Evolutionary conservation across 2,888 invertebrate genomes (phyloP).

Genomic region (Argyra leucocephala): DNA sequence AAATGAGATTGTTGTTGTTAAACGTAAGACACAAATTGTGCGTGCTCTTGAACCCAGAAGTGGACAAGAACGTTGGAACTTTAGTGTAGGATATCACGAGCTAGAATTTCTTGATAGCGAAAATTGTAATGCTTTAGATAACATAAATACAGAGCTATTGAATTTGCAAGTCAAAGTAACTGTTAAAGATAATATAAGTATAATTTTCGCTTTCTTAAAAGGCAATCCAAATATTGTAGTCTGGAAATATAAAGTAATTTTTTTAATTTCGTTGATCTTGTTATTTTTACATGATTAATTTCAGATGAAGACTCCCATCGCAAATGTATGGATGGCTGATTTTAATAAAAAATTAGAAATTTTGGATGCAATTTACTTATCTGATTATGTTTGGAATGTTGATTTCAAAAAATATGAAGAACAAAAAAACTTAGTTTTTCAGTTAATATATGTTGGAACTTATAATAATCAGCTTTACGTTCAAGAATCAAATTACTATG

Average conservation of each 20-base stretch:
- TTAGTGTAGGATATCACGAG: slow-evolving; percentile 85
- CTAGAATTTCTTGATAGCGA: slow-evolving; percentile 50
- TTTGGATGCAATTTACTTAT: slow-evolving; percentile 64
- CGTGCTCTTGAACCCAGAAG: slow-evolving; percentile 79
- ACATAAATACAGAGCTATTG: slow-evolving; percentile 34
- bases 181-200: slow-evolving; percentile 62
- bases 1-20: slow-evolving; percentile 62
- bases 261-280: background rate
- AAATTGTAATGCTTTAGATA: slow-evolving; percentile 44
- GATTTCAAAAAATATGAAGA: too few species aligned
- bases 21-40: slow-evolving; percentile 76
- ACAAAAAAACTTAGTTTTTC: slow-evolving; percentile 43
- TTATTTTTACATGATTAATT: slow-evolving; percentile 24
- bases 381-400: slow-evolving; percentile 45
- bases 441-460: slow-evolving; percentile 75
- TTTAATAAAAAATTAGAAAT: slow-evolving; percentile 54
- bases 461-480: slow-evolving; percentile 64
- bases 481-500: slow-evolving; percentile 49
- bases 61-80: slow-evolving; percentile 89
- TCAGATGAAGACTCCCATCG: slow-evolving; percentile 76
- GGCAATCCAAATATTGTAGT: slow-evolving; percentile 49
- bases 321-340: slow-evolving; percentile 72
- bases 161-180: slow-evolving; percentile 55
- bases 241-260: slow-evolving; percentile 62
- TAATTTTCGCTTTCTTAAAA: slow-evolving; percentile 56